Evolutionary conservation across 2,888 invertebrate species (phyloP), one percentile per base, ranked within the genome.

Genomic region (Heliconius sara): DNA sequence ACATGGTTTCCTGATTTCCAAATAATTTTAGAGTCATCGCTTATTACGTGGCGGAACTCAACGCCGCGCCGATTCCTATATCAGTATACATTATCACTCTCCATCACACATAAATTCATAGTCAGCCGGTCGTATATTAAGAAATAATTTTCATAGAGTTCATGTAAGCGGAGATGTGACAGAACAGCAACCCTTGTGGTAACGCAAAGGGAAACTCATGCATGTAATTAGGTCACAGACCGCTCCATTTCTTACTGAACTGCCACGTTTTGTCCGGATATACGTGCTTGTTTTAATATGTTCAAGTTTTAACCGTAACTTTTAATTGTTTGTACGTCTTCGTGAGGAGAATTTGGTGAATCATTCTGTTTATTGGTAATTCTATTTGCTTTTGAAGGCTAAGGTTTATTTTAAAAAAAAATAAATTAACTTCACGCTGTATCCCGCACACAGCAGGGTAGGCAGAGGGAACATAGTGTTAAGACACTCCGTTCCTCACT

Each of bases 161-260:
- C 60, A 73, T 60, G n/a, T 30, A 70, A 47, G 34, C 73, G 34
- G 39, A 25, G n/a, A 73, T 60, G 60, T 34, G 39, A 60, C 25
- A 57, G 72, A 73, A 72, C 30, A 57, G 43, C 43, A 27, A 43
- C 75, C 75, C 75, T 75, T 75, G 75, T 43, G 75, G 75, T 66
- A 66, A 74, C 73, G 75, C 65, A 75, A 75, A 75, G 75, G 65
- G 65, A 75, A 66, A 47, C 75, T 73, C 73, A 30, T 75, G 43
- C 66, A 66, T 27, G 75, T 75, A 75, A 75, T 75, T 75, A 75
- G 75, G 75, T 75, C 75, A 66, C 65, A 43, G 65, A 75, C 75
- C 66, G 65, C 43, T 65, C 75, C 43, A 63, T 66, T 66, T 65
- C 75, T 75, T 75, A 75, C 22, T 75, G 63, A 65, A 66, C 75